A percentile compares a stretch with the other conserved stretches of the same genome.
Evolutionary conservation across 2,888 invertebrate species (phyloP).

Genomic region (Melinaea marsaeus): DNA sequence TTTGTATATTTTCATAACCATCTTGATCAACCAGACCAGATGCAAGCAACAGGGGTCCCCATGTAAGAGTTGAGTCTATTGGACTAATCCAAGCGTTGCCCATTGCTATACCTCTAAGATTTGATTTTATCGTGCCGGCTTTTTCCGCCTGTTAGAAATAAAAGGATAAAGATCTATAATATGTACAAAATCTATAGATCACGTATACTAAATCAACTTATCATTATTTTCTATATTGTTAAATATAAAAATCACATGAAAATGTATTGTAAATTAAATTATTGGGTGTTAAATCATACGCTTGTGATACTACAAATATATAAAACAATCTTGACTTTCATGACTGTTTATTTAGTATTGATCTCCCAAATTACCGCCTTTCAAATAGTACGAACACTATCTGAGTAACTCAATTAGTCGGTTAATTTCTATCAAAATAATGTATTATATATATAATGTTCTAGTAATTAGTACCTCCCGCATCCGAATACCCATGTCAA

Average conservation of each 20-base stretch:
- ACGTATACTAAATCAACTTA: no score
- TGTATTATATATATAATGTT: background rate
- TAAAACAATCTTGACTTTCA: no score
- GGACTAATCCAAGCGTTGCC: conserved; percentile 96
- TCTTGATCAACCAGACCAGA: conserved; percentile 84
- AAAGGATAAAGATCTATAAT: background rate
- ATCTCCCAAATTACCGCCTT: no score
- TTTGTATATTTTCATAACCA: conserved; percentile 80
- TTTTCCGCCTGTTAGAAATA: conserved; percentile 77
- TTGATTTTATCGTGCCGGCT: conserved; percentile 79
- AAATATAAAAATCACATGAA: no score
- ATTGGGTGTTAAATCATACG: background rate
- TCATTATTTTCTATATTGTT: no score
- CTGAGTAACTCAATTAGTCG: no score
- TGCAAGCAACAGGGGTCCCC: conserved; percentile 87
- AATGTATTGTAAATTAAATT: background rate
- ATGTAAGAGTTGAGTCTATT: conserved; percentile 88
- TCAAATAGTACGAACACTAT: no score
- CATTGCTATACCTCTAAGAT: conserved; percentile 87
- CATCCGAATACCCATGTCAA: conserved; percentile 84
- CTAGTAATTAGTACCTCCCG: conserved; percentile 57
- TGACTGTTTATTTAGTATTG: no score
- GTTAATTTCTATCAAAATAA: no score
- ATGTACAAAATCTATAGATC: no score
- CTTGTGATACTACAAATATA: background rate